Evolutionary conservation across 2,113 vertebrate genomes (phyloP), one percentile per base, ranked within the genome.

Genomic region (Limnothrissa miodon): DNA sequence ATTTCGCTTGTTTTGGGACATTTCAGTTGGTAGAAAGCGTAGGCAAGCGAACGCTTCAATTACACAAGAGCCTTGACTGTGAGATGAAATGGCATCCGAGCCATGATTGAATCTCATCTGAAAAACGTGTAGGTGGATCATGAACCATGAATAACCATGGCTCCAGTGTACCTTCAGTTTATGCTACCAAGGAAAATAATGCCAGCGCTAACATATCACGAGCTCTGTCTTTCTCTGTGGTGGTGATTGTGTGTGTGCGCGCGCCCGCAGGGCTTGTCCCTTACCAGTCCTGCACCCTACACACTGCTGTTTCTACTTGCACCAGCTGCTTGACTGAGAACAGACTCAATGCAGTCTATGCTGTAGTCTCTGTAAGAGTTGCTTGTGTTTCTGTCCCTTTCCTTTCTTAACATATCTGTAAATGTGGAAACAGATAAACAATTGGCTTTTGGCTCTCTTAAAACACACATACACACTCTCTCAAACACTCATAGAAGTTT

Each of bases 361-460:
- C 66, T 11, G 13, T 13, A 33, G 66, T 29, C 11, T 70, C 29
- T 36, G 66, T 70, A 13, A 33, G 29, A 17, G 29, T 70, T 70
- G 2, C 33, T 36, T 13, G 66, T 70, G 29, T 70, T 36, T 36
- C 66, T 70, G 29, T 5, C 13, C 66, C 66, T 19, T 36, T 70
- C 66, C 33, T 36, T 70, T 36, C 66, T 70, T 36, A 1, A 25
- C 9, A 36, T 70, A 70, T 36, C 13, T 70, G 29, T 33, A 70
- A 70, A 78, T 85, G 79, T 48, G 42, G 46, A 84, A 70, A 66
- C 59, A 74, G 51, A 87, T 90, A 86, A 90, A 88, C 86, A 80
- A 78, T 86, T 89, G 91, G 81, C 85, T 88, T 82, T 85, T 51
- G 83, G 82, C 90, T 33, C 66, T 82, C 48, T 78, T 46, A 39